Evolutionary conservation across 2,888 invertebrate species (phyloP).

Genomic region (Pollenia labialis): DNA sequence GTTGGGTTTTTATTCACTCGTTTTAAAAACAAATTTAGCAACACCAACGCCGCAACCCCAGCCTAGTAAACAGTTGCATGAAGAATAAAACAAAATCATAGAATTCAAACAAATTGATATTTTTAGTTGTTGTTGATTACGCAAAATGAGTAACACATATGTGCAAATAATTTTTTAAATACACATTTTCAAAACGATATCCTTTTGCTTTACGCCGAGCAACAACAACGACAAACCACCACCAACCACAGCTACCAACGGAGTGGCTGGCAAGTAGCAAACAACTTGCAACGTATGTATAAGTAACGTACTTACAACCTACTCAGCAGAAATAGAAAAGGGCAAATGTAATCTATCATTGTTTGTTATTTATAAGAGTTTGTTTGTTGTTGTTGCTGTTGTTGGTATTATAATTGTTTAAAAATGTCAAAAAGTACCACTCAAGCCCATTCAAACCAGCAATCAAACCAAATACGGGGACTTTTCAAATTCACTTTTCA

Average conservation of each 20-base stretch:
- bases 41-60: slow-evolving; percentile 30
- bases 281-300: slow-evolving; percentile 7
- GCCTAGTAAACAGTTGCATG: background rate
- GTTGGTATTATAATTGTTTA: slow-evolving; percentile 53
- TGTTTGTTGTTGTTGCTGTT: slow-evolving; percentile 47
- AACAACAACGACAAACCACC: slow-evolving; percentile 4
- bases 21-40: slow-evolving; percentile 17
- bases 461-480: slow-evolving; percentile 20
- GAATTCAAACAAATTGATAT: slow-evolving; percentile 68
- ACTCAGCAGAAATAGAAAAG: background rate
- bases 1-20: background rate
- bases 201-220: background rate
- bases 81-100: slow-evolving; percentile 32
- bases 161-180: slow-evolving; percentile 68
- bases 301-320: slow-evolving; percentile 1
- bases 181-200: slow-evolving; percentile 20
- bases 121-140: slow-evolving; percentile 71
- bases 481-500: slow-evolving; percentile 35
- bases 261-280: slow-evolving; percentile 22
- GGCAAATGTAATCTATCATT: slow-evolving; percentile 65
- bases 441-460: slow-evolving; percentile 52
- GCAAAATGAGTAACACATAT: slow-evolving; percentile 74
- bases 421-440: slow-evolving; percentile 63
- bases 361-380: slow-evolving; percentile 47
- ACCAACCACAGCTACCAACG: slow-evolving; percentile 30